Base-by-base conservation (phyloP, 2,888 invertebrate species). In the Coremacera marginata region DNA sequence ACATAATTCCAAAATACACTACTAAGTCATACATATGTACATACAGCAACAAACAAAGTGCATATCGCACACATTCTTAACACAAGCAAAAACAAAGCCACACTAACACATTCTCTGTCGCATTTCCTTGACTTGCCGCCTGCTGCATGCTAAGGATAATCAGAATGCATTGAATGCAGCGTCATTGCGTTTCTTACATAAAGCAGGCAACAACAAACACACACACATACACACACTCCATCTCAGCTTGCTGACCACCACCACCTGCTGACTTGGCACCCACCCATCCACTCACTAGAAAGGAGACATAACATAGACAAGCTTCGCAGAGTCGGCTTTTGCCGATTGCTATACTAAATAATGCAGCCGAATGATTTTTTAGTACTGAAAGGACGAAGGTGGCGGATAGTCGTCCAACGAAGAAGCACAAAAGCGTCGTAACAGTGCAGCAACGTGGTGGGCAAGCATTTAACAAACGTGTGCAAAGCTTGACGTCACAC, bases 21-120 rank as follows among this genome's bases (percentile, higher is more conserved):
- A 14, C 55, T 27, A 68, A 68, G 34, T 34, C 71, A 72, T 51
- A 68, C 76, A 77, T 19, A 49, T n/a, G 60, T 37, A 78, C 73
- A 62, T 52, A 27, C 65, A 78, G 19, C 65, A 60, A 77, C 71
- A 22, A 19, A 57, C 52, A 68, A 51, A 72, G 1, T 16, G 44
- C 65, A 44, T 44, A 3, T 14, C 44, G 3, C 44, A 44, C 44
- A 44, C 44, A 60, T 8, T 51, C n/a, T 57, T 14, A 51, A 1
- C 11, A 52, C 25, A 62, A 16, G 52, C n/a, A 44, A 27, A 49
- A n/a, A 44, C 62, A 73, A 34, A 62, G 11, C 14, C 60, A 72
- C 37, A 44, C 49, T 2, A 37, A 31, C 63, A 63, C 31, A 63
- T n/a, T 31, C 22, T n/a, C 63, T 4, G 31, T 0, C 16, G 34